phyloP scores from a whole-genome alignment of 1,140 invertebrate species.

The Adelges cooleyi region DNA sequence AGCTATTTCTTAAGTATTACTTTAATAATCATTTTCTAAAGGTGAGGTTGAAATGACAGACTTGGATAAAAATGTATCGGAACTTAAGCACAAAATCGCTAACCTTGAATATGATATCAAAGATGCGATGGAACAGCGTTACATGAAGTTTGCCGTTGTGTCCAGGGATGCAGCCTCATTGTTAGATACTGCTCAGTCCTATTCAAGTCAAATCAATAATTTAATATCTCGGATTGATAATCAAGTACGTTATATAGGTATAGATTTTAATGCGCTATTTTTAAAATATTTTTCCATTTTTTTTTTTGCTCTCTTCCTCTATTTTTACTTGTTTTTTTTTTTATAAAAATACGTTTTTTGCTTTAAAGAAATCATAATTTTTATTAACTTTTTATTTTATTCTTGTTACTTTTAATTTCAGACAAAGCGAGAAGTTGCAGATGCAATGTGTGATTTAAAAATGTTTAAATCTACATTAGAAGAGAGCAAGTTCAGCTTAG shows the following conservation, averaged over 20 bases:
- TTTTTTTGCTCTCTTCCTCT: background rate
- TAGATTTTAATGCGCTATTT: too few relatives aligned
- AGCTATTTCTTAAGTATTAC: background rate
- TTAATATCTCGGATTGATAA: conserved; percentile 6
- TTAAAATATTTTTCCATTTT: too few relatives aligned
- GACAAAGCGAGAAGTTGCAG: conserved; percentile 2
- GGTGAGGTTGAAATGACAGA: conserved; percentile 22
- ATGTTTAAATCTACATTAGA: conserved; percentile 8
- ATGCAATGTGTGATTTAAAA: conserved; percentile 3
- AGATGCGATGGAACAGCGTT: conserved; percentile 21
- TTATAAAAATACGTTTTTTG: too few relatives aligned
- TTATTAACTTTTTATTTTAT: background rate
- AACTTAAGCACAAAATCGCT: conserved; percentile 15
- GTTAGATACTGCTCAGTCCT: background rate
- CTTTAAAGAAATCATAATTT: too few relatives aligned
- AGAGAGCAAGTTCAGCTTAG: conserved; percentile 9
- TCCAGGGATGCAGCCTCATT: conserved; percentile 2
- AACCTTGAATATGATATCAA: conserved; percentile 17
- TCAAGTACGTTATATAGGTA: background rate
- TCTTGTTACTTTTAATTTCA: background rate
- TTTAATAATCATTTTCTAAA: background rate
- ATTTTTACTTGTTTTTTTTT: background rate
- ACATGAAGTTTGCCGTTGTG: conserved; percentile 5
- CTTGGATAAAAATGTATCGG: conserved; percentile 11
- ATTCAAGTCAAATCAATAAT: background rate